These are phyloP conservation scores for Cosmopolites sordidus DNA, from an alignment of 2,888 invertebrate species.

Conservation along the genomic window DNA sequence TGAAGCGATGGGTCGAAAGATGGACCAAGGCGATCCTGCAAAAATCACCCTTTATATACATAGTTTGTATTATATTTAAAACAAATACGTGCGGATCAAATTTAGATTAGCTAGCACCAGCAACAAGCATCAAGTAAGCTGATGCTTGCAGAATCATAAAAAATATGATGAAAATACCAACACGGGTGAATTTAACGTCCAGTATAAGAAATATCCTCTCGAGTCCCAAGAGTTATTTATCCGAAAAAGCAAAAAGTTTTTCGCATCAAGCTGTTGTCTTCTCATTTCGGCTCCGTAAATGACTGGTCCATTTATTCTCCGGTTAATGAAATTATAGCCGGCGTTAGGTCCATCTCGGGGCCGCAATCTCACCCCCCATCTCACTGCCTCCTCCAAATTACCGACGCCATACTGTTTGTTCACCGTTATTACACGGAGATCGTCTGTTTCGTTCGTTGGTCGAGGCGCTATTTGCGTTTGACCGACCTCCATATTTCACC, in stretches of 20 bases:
- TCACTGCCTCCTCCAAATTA: slow-evolving; percentile 12
- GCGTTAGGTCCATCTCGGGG: slow-evolving; percentile 42
- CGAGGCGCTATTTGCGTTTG: background rate
- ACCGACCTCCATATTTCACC: no score
- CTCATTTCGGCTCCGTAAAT: slow-evolving; percentile 35
- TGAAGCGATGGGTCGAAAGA: no score
- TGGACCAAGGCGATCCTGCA: no score
- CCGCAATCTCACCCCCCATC: slow-evolving; percentile 29
- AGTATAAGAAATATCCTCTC: no score
- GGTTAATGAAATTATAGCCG: slow-evolving; percentile 57
- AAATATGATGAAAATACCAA: no score
- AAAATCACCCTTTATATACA: no score
- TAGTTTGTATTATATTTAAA: no score
- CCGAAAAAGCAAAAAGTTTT: slow-evolving; percentile 8
- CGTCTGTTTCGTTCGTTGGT: background rate
- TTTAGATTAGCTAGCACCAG: no score
- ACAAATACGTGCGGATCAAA: no score
- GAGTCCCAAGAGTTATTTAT: background rate
- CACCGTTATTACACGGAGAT: slow-evolving; percentile 1
- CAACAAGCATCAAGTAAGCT: no score
- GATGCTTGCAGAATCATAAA: no score
- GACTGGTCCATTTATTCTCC: slow-evolving; percentile 53
- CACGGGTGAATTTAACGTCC: no score
- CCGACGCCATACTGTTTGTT: slow-evolving; percentile 21
- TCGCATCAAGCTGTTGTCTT: slow-evolving; percentile 40